Conservation (phyloP, 2,797 vertebrate species). For the Neopelma chrysocephalum region DNA sequence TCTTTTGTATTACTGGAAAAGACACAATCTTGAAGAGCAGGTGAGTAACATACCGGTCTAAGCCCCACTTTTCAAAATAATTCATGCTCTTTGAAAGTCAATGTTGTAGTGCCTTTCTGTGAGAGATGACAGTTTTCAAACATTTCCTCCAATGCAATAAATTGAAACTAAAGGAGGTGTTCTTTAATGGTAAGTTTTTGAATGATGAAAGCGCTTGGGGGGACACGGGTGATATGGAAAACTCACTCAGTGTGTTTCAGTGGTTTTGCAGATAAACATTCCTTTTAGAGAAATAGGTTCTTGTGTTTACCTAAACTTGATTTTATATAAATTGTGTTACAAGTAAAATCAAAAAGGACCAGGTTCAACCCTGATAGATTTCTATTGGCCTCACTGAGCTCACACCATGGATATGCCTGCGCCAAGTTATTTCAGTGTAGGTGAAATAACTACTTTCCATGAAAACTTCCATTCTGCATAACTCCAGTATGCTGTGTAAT, state of each 20-base stretch:
- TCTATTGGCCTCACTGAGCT: not conserved
- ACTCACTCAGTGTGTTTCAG: not conserved
- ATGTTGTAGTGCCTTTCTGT: not conserved
- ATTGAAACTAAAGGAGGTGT: constrained; percentile 1
- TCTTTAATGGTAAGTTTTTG: not conserved
- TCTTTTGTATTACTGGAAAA: constrained; percentile 2
- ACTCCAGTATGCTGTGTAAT: not conserved
- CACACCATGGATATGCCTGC: not conserved
- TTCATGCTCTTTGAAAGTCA: constrained; percentile 4
- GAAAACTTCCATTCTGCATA: not conserved
- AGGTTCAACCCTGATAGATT: not conserved
- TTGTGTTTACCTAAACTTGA: not conserved
- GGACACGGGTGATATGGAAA: not conserved
- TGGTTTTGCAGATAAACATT: not conserved
- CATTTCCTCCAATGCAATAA: not conserved
- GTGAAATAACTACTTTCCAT: not conserved
- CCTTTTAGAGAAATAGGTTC: not conserved
- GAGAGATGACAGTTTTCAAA: constrained; percentile 16
- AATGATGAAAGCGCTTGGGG: not conserved
- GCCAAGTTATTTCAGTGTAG: not conserved
- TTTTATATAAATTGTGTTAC: not conserved
- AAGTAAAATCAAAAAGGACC: not conserved
- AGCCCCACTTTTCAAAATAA: constrained; percentile 12
- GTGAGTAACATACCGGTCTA: not conserved
- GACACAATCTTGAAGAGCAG: not conserved